phyloP scores from a whole-genome alignment of 2,888 invertebrate genomes.

The Teleogryllus oceanicus region DNA sequence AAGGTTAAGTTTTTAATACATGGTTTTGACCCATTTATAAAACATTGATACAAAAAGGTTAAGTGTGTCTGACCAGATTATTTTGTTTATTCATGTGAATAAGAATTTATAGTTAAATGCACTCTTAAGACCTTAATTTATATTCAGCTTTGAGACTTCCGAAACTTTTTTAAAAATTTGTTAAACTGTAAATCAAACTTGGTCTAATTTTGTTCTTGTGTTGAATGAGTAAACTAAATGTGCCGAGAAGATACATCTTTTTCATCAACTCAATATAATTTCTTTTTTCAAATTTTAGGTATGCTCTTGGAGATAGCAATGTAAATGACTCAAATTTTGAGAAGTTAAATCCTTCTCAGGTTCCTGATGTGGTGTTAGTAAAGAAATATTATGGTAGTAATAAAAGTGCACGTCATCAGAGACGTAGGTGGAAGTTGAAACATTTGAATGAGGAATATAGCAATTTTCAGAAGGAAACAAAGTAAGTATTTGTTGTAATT shows the following conservation, averaged over 20 bases:
- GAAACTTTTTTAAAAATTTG: too few species aligned
- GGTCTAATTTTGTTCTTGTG: too few species aligned
- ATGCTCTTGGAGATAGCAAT: constrained; percentile 86
- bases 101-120: too few species aligned
- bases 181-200: too few species aligned
- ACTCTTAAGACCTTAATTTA: too few species aligned
- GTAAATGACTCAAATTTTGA: constrained; percentile 88
- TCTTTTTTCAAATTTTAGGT: constrained; percentile 54
- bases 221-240: too few species aligned
- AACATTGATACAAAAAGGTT: too few species aligned
- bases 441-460: constrained; percentile 72
- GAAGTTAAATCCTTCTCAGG: constrained; percentile 60
- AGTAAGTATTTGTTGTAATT: constrained; percentile 49
- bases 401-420: constrained; percentile 58
- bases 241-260: too few species aligned
- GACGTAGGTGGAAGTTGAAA: constrained; percentile 79
- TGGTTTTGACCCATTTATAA: not conserved
- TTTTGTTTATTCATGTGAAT: too few species aligned
- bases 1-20: not conserved
- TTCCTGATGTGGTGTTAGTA: constrained; percentile 92
- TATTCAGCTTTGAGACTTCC: too few species aligned
- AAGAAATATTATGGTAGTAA: constrained; percentile 81
- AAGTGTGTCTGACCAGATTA: too few species aligned
- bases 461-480: constrained; percentile 59
- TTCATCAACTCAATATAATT: too few species aligned